Conservation (phyloP, 2,888 invertebrate genomes). For the Steinernema scapterisci region DNA sequence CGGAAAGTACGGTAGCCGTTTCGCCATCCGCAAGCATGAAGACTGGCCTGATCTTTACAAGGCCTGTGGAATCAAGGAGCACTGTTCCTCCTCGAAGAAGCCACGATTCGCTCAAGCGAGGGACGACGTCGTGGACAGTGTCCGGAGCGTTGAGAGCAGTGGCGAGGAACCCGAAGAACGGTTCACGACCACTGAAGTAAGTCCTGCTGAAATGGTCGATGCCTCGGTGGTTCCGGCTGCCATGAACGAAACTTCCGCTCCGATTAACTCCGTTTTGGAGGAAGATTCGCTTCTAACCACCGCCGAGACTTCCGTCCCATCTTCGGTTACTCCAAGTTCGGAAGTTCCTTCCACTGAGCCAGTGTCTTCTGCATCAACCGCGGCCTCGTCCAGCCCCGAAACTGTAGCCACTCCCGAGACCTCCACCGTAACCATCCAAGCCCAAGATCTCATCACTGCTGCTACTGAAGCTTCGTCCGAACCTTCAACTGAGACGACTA, state of each 20-base stretch:
- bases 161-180: constrained; percentile 14
- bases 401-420: neutral
- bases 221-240: neutral
- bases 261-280: neutral
- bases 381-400: neutral
- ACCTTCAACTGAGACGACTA: neutral
- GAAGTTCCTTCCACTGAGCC: neutral
- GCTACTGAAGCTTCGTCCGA: neutral
- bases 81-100: constrained; percentile 21
- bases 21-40: constrained; percentile 46
- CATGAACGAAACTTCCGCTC: neutral
- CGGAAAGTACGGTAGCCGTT: constrained; percentile 40
- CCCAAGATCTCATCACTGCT: neutral
- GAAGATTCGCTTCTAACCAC: neutral
- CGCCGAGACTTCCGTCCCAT: neutral
- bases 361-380: neutral
- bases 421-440: constrained; percentile 4
- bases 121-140: constrained; percentile 13
- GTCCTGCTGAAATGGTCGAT: neutral
- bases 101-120: constrained; percentile 3
- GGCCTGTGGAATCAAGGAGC: constrained; percentile 46
- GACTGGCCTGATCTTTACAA: constrained; percentile 57
- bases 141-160: constrained; percentile 33
- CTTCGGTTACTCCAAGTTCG: neutral
- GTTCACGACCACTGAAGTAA: neutral